A percentile compares a stretch with the other conserved stretches of the same genome.
These are phyloP conservation scores for Meandrina meandrites DNA, from an alignment of 92 coral and sea anemone genomes.

Conservation along the genomic window DNA sequence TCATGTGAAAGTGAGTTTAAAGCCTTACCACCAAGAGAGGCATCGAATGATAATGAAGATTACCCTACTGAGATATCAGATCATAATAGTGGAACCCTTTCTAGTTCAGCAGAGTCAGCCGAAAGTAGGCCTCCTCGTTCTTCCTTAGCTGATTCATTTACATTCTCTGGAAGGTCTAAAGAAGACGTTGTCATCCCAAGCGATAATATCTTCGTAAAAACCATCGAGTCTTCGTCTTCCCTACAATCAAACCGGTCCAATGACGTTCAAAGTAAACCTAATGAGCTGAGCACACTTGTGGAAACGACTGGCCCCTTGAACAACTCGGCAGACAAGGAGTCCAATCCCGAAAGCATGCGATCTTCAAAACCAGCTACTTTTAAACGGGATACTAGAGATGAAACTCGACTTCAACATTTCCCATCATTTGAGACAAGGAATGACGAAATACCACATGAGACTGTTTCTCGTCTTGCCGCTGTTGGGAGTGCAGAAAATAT, in stretches of 20 bases:
- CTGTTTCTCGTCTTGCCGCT: no score
- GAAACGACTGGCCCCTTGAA: not conserved
- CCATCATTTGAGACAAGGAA: no score
- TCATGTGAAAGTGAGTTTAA: not conserved
- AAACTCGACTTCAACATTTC: no score
- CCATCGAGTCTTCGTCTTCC: not conserved
- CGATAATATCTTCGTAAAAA: not conserved
- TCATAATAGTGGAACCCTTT: not conserved
- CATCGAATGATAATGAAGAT: not conserved
- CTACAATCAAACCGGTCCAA: not conserved
- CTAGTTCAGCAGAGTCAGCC: no score
- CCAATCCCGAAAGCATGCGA: no score
- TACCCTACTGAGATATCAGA: not conserved
- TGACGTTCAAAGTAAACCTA: not conserved
- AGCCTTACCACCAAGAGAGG: no score
- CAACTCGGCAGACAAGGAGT: not conserved
- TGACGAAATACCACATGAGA: no score
- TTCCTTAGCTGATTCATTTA: not conserved
- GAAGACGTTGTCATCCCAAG: not conserved
- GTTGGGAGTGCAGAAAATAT: no score
- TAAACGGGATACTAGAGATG: no score
- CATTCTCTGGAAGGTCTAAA: not conserved
- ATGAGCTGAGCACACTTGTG: not conserved
- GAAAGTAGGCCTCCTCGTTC: not conserved
- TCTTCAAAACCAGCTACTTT: not conserved